Evolutionary conservation across 2,888 invertebrate species (phyloP), one percentile per base, ranked within the genome.

Genomic region (Nomada flava): DNA sequence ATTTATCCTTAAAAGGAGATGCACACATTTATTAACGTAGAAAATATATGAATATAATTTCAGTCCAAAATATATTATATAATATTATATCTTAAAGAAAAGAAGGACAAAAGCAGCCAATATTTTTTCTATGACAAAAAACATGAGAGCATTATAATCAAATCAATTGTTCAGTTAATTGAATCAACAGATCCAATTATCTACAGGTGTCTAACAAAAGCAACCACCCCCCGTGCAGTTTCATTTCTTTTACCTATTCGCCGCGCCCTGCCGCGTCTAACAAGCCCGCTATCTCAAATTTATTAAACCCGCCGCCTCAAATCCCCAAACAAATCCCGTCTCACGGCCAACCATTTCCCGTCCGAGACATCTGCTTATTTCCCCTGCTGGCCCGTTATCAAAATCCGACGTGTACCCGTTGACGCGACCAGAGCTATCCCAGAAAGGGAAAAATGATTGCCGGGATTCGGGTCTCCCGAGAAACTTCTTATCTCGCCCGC

Each of bases 401-500:
- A 47, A 50, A 55, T 52, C 53, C 26, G 26, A 29, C 59, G 26
- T 60, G 57, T n/a, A 55, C 36, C 59, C 11, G 15, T 23, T 26
- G 13, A 9, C 20, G 29, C 26, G 36, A 26, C 42, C 47, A 26
- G 23, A 23, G 15, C 67, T 20, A 0, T 2, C 7, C 26, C n/a
- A 5, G 50, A 13, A 57, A 18, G 55, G 4, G 29, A 79, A 57
- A 71, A 63, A 73, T 11, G 9, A 11, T 20, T 29, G 20, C 20
- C 7, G 57, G 44, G 26, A 79, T 67, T 55, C 50, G 11, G 7
- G 36, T 53, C 5, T 15, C 18, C 15, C 9, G 20, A 5, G 29
- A 68, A 80, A 68, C 55, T 20, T 71, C 36, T 67, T 68, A 79
- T 79, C 72, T 80, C 9, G 15, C 18, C 10, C 2, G n/a, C 23